Evolutionary conservation across 2,888 invertebrate genomes (phyloP), one percentile per base, ranked within the genome.

Genomic region (Diloba caeruleocephala): DNA sequence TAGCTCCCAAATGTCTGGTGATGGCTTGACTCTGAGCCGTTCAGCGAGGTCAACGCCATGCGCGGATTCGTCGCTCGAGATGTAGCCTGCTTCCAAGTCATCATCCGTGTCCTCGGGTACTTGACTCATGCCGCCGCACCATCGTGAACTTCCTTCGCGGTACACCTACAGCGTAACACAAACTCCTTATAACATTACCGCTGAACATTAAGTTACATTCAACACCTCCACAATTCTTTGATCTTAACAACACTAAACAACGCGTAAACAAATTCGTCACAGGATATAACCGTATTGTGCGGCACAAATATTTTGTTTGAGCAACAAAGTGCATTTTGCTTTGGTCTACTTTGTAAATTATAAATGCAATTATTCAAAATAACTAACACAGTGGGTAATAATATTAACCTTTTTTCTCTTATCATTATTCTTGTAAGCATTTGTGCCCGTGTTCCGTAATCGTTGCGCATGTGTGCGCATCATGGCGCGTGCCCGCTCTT

Each of bases 41-140:
- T 90, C 92, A 0, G 85, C 88, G 64, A 94, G 90, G 54, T 93
- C 94, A 3, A 83, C 86, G 0, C 90, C 92, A 28, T 91, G 90
- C 0, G 84, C 90, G 0, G 92, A 92, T 71, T 94, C 94, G 72
- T 95, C 95, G 64, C 94, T 95, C 43, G 94, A 94, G 52, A 94
- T 94, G 72, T 92, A 93, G 2, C 84, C 88, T 0, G 83, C 88
- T 60, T 92, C 93, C 50, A 81, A 69, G 51, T 92, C 92, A 45
- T 91, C 90, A 46, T 92, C 90, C 3, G 88, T 86, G 49, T 90
- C 91, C 52, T 93, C 92, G 1, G 81, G 74, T 53, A 89, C 76
- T 59, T 90, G 84, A 67, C 82, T 84, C 83, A 92, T 90, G 25
- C 85, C 89, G 28, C 83, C 86, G 63, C 78, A 86, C 93, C 93